Percentiles rank a stretch among this genome's conserved stretches.
Evolutionary conservation across 2,797 vertebrate species (phyloP).

Genomic region (Labroides dimidiatus): DNA sequence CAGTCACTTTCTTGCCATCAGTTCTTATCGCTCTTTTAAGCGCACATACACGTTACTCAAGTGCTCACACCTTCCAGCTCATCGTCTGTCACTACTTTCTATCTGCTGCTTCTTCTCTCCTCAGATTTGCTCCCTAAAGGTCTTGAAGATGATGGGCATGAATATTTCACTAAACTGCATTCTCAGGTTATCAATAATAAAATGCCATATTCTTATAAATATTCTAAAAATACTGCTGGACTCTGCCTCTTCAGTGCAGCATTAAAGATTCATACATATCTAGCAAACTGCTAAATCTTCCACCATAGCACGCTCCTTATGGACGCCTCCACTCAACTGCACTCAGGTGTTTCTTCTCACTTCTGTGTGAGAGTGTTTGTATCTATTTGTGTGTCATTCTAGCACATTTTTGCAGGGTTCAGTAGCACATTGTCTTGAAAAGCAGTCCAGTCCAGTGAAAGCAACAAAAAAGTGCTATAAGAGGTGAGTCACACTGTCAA

Average conservation of each 20-base stretch:
- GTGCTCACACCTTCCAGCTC: conserved; percentile 13
- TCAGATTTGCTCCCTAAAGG: conserved; percentile 69
- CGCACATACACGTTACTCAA: conserved; percentile 8
- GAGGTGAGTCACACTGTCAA: conserved; percentile 57
- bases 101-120: conserved; percentile 49
- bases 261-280: conserved; percentile 81
- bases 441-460: conserved; percentile 34
- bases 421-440: conserved; percentile 24
- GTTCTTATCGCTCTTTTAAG: not conserved
- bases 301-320: conserved; percentile 33
- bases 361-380: conserved; percentile 22
- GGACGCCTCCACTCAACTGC: conserved; percentile 35
- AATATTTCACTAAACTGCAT: conserved; percentile 85
- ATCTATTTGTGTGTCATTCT: conserved; percentile 4
- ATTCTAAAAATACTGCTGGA: conserved; percentile 85
- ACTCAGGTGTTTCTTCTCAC: conserved; percentile 50
- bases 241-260: conserved; percentile 63
- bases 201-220: conserved; percentile 85
- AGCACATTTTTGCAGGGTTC: conserved; percentile 7
- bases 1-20: not conserved
- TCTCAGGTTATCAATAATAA: conserved; percentile 86
- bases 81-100: conserved; percentile 36
- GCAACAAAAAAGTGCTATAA: conserved; percentile 34
- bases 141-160: conserved; percentile 71
- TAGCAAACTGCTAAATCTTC: conserved; percentile 65